Percentiles rank a stretch among this genome's conserved stretches.
Evolutionary conservation across 2,888 invertebrate species (phyloP).

Genomic region (Chaitophorus viminalis): DNA sequence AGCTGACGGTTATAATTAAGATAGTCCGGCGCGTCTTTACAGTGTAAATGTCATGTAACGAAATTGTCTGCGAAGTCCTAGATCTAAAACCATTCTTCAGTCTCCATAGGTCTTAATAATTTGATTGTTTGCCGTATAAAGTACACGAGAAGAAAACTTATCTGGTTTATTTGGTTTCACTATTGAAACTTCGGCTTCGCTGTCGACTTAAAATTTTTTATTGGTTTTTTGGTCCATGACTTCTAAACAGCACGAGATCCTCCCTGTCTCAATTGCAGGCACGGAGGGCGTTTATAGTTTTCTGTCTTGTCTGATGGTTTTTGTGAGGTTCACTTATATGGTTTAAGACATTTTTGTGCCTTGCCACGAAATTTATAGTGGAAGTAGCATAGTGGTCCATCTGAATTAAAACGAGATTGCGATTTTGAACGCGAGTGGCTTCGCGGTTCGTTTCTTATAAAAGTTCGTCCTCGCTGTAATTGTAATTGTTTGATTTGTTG

Average conservation of each 20-base stretch:
- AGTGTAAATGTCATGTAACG: no score
- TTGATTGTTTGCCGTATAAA: no score
- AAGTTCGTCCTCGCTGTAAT: not conserved
- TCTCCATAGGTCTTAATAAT: no score
- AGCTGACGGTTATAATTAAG: no score
- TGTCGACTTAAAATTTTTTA: slow-evolving; percentile 60
- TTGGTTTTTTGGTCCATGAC: slow-evolving; percentile 24
- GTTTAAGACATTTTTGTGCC: slow-evolving; percentile 8
- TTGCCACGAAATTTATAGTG: slow-evolving; percentile 5
- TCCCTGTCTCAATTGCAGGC: slow-evolving; percentile 1
- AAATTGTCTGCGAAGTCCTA: no score
- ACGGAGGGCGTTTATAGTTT: slow-evolving; percentile 2
- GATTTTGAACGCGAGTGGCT: slow-evolving; percentile 9
- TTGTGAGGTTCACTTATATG: slow-evolving; percentile 12
- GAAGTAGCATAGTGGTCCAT: slow-evolving; percentile 18
- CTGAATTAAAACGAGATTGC: not conserved
- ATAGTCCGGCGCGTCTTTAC: no score
- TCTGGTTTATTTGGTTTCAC: slow-evolving; percentile 30
- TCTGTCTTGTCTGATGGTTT: not conserved
- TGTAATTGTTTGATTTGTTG: not conserved
- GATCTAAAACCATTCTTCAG: no score
- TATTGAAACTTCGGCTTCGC: slow-evolving; percentile 62
- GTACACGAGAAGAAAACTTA: no score
- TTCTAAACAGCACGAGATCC: slow-evolving; percentile 13
- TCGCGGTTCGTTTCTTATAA: not conserved